phyloP scores from a whole-genome alignment of 1,140 invertebrate genomes.

The Onthophagus taurus region DNA sequence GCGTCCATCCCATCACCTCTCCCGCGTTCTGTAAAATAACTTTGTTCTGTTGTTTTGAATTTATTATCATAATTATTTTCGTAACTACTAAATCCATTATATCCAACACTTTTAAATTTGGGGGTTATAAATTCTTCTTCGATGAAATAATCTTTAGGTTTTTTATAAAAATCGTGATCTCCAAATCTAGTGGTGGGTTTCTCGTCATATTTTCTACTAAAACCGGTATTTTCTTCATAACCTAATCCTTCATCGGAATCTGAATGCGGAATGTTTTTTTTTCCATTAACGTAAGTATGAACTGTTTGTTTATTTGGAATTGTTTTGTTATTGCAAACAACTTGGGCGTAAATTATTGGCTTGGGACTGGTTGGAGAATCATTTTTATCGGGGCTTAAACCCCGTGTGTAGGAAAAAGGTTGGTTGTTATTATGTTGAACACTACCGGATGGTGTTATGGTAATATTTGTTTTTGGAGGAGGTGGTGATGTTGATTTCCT shows the following conservation, averaged over 20 bases:
- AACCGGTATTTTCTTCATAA: slow-evolving; percentile 46
- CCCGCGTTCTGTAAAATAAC: slow-evolving; percentile 39
- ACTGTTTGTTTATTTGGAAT: slow-evolving; percentile 42
- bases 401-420: slow-evolving; percentile 63
- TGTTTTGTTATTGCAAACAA: slow-evolving; percentile 42
- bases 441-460: slow-evolving; percentile 49
- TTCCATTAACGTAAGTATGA: slow-evolving; percentile 40
- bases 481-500: slow-evolving; percentile 54
- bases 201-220: slow-evolving; percentile 16
- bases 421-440: slow-evolving; percentile 61
- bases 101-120: slow-evolving; percentile 24
- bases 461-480: slow-evolving; percentile 44
- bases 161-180: slow-evolving; percentile 18
- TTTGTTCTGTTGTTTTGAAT: slow-evolving; percentile 29
- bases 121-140: slow-evolving; percentile 32
- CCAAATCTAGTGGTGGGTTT: slow-evolving; percentile 27
- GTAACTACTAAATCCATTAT: slow-evolving; percentile 23
- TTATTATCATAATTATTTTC: slow-evolving; percentile 25
- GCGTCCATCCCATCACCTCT: slow-evolving; percentile 57
- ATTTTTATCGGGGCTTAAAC: slow-evolving; percentile 29
- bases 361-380: slow-evolving; percentile 39
- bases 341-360: slow-evolving; percentile 64
- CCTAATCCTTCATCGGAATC: slow-evolving; percentile 70
- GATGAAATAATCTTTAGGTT: slow-evolving; percentile 15
- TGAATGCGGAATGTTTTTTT: slow-evolving; percentile 43